A percentile compares a stretch with the other conserved stretches of the same genome.
phyloP scores from a whole-genome alignment of 2,888 invertebrate genomes.

The Diloba caeruleocephala region DNA sequence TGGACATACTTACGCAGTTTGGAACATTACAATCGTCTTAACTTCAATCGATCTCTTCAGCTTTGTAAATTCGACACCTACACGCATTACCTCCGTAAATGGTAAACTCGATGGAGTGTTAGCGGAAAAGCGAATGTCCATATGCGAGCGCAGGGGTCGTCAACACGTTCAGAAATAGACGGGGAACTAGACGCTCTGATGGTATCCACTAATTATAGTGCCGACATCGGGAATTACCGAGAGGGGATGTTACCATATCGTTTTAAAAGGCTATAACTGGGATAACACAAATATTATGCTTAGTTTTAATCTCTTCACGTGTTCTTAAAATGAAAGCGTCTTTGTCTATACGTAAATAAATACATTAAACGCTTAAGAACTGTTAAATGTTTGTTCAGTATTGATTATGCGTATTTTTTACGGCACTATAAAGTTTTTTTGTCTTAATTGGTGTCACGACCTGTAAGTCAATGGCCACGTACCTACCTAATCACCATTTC shows the following conservation, averaged over 20 bases:
- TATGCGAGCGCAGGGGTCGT: conserved; percentile 71
- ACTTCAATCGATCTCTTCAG: conserved; percentile 31
- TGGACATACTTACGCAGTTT: background rate
- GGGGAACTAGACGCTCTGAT: conserved; percentile 64
- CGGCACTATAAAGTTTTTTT: conserved; percentile 6
- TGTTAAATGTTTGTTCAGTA: conserved; percentile 8
- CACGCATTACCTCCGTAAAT: conserved; percentile 54
- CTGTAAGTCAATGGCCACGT: conserved; percentile 7
- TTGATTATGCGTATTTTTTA: conserved; percentile 12
- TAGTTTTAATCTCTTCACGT: conserved; percentile 34
- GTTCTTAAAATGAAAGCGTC: conserved; percentile 8
- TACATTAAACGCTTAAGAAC: conserved; percentile 1
- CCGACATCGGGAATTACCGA: conserved; percentile 53
- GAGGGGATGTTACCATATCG: conserved; percentile 50
- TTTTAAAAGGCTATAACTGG: conserved; percentile 13
- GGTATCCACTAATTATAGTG: conserved; percentile 69
- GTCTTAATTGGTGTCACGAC: conserved; percentile 15
- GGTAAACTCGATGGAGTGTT: conserved; percentile 56
- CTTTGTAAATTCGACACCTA: conserved; percentile 52
- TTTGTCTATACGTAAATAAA: conserved; percentile 9
- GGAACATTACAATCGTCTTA: background rate
- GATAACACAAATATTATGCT: conserved; percentile 49
- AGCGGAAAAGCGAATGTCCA: conserved; percentile 66
- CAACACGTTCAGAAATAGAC: conserved; percentile 79
- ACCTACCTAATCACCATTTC: conserved; percentile 11